These are phyloP conservation scores for Stictocephala bisonia DNA, from an alignment of 2,888 invertebrate genomes.

Conservation along the genomic window DNA sequence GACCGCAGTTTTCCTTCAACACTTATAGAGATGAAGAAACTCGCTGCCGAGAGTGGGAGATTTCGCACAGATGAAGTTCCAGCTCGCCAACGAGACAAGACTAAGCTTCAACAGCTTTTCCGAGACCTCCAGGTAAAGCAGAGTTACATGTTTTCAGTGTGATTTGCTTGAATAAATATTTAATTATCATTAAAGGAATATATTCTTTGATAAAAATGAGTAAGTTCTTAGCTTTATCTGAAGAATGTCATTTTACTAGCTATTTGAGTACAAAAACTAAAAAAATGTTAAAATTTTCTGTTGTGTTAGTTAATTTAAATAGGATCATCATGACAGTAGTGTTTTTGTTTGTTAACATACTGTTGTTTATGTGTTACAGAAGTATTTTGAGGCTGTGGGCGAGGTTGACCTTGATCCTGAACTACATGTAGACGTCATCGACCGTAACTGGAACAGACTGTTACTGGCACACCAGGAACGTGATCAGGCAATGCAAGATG, in stretches of 20 bases:
- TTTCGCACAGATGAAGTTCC: slow-evolving; percentile 97
- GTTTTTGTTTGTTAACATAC: no score
- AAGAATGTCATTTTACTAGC: no score
- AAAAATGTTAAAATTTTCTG: no score
- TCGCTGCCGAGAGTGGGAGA: slow-evolving; percentile 89
- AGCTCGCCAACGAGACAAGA: slow-evolving; percentile 88
- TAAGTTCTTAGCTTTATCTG: no score
- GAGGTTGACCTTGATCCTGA: slow-evolving; percentile 90
- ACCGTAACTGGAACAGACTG: slow-evolving; percentile 89
- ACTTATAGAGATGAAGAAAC: slow-evolving; percentile 94
- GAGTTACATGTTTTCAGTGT: no score
- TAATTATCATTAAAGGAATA: background rate
- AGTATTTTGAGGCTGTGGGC: slow-evolving; percentile 88
- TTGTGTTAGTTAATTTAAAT: no score
- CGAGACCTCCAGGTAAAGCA: slow-evolving; percentile 78
- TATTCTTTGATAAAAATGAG: no score
- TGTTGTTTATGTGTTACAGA: slow-evolving; percentile 66
- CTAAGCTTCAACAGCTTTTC: slow-evolving; percentile 87
- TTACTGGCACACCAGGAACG: slow-evolving; percentile 91
- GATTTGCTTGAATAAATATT: background rate
- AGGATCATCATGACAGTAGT: no score
- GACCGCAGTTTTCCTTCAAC: slow-evolving; percentile 91
- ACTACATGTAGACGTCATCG: slow-evolving; percentile 86
- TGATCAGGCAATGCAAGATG: slow-evolving; percentile 90
- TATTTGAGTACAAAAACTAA: no score